Base-by-base conservation (phyloP, 2,888 invertebrate species). In the Odontocerum albicorne region DNA sequence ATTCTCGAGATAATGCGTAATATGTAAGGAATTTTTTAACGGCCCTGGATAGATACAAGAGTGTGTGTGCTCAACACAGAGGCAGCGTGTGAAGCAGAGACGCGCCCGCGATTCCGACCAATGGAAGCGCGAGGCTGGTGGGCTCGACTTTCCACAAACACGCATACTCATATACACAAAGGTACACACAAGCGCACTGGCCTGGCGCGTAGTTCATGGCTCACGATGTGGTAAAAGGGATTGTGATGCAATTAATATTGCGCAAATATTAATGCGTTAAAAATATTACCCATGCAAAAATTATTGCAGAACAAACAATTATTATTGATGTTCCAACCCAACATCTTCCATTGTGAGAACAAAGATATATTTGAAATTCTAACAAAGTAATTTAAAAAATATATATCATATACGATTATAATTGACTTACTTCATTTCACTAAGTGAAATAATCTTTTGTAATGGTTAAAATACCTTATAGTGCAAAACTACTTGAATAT, bases 61-160 rank as follows among this genome's bases (percentile, higher is more conserved):
- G 46, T 38, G 21, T 27, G 17, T 3, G 27, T 20, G 35, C 33
- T 38, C 43, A 49, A 54, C 31, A 49, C 55, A 43, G 44, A 38
- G 49, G 55, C 49, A 22, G 55, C 27, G 39, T 33, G 45, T 42
- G 13, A 27, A 19, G 49, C 35, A 22, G 43, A 44, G 53, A 44
- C 53, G 53, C 39, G 57, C 53, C 52, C 52, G 52, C 49, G 44
- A 32, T 49, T 53, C 17, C 49, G 42, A 22, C 57, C 57, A 57
- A 57, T 57, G 32, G 32, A 31, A 36, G 22, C n/a, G 27, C n/a
- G n/a, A 22, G 20, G 17, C 38, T 53, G 47, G 57, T 53, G 57
- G 57, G 57, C 57, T 57, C 57, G 57, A 49, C 51, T 47, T 40
- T 49, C 49, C 39, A 55, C 55, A 33, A 36, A 42, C 20, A 47